Conservation (phyloP, 2,113 vertebrate genomes). For the Percina caprodes region DNA sequence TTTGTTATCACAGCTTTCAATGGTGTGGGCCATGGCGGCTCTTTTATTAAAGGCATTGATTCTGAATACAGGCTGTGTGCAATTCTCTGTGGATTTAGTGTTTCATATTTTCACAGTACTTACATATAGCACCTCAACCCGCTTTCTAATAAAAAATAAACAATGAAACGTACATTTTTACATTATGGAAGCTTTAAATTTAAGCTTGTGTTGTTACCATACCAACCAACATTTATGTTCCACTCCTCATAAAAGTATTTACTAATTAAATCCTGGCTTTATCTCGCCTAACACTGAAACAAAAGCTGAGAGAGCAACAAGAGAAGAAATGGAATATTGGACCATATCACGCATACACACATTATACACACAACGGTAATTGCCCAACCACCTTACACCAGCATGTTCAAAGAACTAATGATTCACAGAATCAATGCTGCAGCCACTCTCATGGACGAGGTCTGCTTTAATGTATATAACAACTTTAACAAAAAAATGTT, state of each 20-base stretch:
- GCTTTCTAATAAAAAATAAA: too few relatives aligned
- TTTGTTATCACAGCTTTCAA: too few relatives aligned
- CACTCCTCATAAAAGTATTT: neutral
- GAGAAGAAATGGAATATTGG: neutral
- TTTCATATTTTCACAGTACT: too few relatives aligned
- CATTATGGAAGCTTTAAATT: neutral
- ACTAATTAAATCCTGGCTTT: slow-evolving; percentile 11
- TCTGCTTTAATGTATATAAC: slow-evolving; percentile 24
- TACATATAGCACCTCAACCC: too few relatives aligned
- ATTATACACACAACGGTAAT: slow-evolving; percentile 24
- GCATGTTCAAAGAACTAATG: slow-evolving; percentile 31
- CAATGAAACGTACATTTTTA: too few relatives aligned
- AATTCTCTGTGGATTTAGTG: too few relatives aligned
- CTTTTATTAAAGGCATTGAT: too few relatives aligned
- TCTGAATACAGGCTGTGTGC: too few relatives aligned
- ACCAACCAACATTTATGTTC: neutral
- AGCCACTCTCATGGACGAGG: neutral
- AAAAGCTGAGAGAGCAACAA: neutral
- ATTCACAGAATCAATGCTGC: slow-evolving; percentile 36
- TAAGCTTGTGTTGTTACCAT: neutral
- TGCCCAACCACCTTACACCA: neutral
- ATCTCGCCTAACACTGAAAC: neutral
- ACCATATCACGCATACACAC: neutral
- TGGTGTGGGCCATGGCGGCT: too few relatives aligned
- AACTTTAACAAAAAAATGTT: neutral